A percentile compares a stretch with the other conserved stretches of the same genome.
phyloP scores from a whole-genome alignment of 2,888 invertebrate genomes.

The Chaetogeoica ovagalla region DNA sequence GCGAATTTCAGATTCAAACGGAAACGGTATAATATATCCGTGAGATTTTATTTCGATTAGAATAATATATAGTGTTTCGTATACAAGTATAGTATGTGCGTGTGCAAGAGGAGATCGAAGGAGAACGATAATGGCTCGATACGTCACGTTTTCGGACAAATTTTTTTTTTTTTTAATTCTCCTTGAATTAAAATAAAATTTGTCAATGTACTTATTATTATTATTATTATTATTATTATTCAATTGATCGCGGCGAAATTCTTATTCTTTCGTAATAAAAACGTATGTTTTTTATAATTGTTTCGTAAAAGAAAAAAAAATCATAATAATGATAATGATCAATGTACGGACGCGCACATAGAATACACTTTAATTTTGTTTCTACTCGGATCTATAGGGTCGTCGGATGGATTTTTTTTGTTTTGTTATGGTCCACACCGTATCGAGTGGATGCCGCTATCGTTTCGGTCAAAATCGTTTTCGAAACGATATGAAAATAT shows the following conservation, averaged over 20 bases:
- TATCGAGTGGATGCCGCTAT: too few species aligned
- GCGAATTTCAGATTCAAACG: too few species aligned
- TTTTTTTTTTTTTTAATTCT: conserved; percentile 8
- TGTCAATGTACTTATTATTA: conserved; percentile 35
- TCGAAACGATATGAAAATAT: too few species aligned
- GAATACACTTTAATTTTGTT: not conserved
- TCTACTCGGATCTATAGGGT: too few species aligned
- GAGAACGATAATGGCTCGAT: not conserved
- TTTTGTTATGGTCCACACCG: too few species aligned
- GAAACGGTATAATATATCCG: too few species aligned
- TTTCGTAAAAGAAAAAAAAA: conserved; percentile 23
- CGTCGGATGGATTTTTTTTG: too few species aligned
- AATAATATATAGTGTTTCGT: too few species aligned
- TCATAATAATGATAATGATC: conserved; percentile 26
- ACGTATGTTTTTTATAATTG: conserved; percentile 40
- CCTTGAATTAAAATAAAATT: conserved; percentile 22
- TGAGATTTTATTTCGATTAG: too few species aligned
- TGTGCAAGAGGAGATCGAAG: too few species aligned
- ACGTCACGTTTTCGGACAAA: conserved; percentile 4
- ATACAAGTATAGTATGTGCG: too few species aligned
- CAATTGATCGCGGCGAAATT: not conserved
- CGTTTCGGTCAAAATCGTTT: too few species aligned
- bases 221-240: conserved; percentile 35
- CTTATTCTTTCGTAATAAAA: conserved; percentile 26
- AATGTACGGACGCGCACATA: not conserved